Evolutionary conservation across 2,797 vertebrate species (phyloP).

Genomic region (Cirrhinus molitorella): DNA sequence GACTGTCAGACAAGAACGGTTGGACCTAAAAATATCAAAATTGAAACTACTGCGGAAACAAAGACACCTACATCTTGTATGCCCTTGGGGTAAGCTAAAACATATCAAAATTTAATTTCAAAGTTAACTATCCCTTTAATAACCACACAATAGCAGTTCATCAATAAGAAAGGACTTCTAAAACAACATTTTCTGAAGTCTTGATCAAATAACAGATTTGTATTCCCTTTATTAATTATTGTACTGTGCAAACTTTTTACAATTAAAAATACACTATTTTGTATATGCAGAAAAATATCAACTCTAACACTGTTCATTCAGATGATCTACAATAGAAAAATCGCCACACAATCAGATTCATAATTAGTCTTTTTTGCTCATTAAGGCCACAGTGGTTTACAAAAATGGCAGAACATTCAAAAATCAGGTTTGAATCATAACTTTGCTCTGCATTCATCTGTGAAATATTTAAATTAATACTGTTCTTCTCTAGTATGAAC

Average conservation of each 20-base stretch:
- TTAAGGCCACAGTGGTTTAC: constrained; percentile 58
- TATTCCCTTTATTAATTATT: not conserved
- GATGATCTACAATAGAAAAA: not conserved
- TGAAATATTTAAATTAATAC: not conserved
- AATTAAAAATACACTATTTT: constrained; percentile 27
- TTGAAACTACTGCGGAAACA: too few species aligned
- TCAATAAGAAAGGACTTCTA: not conserved
- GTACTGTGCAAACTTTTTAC: not conserved
- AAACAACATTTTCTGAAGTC: not conserved
- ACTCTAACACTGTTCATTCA: not conserved
- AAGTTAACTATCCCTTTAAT: too few species aligned
- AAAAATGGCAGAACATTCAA: not conserved
- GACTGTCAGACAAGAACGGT: too few species aligned
- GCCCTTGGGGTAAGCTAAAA: too few species aligned
- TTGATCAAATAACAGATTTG: not conserved
- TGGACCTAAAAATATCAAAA: too few species aligned
- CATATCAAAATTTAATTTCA: too few species aligned
- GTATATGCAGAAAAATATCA: not conserved
- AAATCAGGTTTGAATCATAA: not conserved
- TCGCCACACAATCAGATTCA: not conserved
- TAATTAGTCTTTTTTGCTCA: not conserved
- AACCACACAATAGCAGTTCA: not conserved
- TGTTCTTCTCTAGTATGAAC: not conserved
- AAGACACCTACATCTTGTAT: too few species aligned
- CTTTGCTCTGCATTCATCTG: not conserved